These are phyloP conservation scores for Grammomys surdaster DNA, from an alignment of 2,113 vertebrate genomes.

Conservation along the genomic window DNA sequence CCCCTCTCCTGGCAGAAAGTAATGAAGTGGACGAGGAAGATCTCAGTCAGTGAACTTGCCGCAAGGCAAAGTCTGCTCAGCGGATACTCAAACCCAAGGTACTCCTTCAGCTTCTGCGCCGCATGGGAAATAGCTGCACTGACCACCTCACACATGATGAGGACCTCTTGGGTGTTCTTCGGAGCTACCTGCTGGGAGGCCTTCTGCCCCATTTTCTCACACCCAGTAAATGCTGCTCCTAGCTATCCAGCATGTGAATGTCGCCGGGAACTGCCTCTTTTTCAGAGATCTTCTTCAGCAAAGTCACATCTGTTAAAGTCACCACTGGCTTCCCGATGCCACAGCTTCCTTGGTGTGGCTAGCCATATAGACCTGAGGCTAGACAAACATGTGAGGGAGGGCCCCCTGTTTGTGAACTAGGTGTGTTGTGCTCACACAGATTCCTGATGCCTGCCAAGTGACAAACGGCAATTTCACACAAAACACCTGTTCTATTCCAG, in stretches of 20 bases:
- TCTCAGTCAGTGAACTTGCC: conserved; percentile 70
- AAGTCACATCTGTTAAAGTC: background rate
- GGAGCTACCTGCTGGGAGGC: conserved; percentile 29
- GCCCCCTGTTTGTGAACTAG: background rate
- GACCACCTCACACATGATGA: conserved; percentile 76
- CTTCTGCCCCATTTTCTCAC: conserved; percentile 82
- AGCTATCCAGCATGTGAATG: background rate
- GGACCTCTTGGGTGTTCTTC: conserved; percentile 68
- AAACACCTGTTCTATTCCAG: conserved; percentile 3
- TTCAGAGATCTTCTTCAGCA: background rate
- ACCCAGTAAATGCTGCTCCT: accelerated
- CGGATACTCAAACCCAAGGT: conserved; percentile 84
- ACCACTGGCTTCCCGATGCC: background rate
- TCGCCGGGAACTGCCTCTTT: background rate
- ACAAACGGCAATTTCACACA: conserved; percentile 34
- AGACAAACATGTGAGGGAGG: background rate
- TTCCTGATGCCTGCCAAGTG: conserved; percentile 50
- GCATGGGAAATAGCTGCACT: conserved; percentile 74
- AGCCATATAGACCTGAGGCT: conserved; percentile 14
- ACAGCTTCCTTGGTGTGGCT: background rate
- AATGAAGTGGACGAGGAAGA: conserved; percentile 85
- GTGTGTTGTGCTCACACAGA: conserved; percentile 39
- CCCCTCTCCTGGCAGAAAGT: conserved; percentile 81
- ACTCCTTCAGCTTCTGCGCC: conserved; percentile 82
- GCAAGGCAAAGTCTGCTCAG: conserved; percentile 79